phyloP scores from a whole-genome alignment of 2,888 invertebrate genomes.

The Pogonocherus hispidulus region DNA sequence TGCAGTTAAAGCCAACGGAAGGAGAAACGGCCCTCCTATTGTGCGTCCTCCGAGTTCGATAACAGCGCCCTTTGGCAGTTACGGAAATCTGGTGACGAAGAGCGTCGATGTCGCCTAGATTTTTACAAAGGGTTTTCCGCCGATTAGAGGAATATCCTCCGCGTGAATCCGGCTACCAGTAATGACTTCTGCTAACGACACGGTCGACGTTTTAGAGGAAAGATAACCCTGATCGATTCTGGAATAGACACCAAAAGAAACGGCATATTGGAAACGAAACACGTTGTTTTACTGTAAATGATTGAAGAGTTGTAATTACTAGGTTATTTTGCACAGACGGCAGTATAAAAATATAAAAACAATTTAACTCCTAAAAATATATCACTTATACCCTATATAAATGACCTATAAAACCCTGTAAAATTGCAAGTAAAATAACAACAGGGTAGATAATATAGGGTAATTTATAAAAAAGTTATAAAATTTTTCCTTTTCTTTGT shows the following conservation, averaged over 20 bases:
- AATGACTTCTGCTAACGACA: slow-evolving; percentile 31
- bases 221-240: slow-evolving; percentile 27
- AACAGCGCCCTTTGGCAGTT: slow-evolving; percentile 36
- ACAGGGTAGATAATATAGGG: no score
- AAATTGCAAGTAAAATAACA: no score
- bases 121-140: slow-evolving; percentile 42
- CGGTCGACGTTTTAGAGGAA: slow-evolving; percentile 9
- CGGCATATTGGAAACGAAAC: no score
- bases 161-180: slow-evolving; percentile 20
- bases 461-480: no score
- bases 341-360: no score
- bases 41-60: slow-evolving; percentile 42
- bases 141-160: slow-evolving; percentile 35
- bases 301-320: no score
- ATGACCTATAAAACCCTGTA: no score
- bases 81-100: slow-evolving; percentile 42
- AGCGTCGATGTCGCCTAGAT: slow-evolving; percentile 39
- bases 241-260: not conserved
- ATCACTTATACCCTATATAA: no score
- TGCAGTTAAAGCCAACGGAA: slow-evolving; percentile 3
- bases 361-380: no score
- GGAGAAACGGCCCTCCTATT: slow-evolving; percentile 35
- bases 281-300: no score
- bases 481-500: no score
- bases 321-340: no score